phyloP scores from a whole-genome alignment of 2,113 vertebrate genomes.

The Dicrurus megarhynchus region DNA sequence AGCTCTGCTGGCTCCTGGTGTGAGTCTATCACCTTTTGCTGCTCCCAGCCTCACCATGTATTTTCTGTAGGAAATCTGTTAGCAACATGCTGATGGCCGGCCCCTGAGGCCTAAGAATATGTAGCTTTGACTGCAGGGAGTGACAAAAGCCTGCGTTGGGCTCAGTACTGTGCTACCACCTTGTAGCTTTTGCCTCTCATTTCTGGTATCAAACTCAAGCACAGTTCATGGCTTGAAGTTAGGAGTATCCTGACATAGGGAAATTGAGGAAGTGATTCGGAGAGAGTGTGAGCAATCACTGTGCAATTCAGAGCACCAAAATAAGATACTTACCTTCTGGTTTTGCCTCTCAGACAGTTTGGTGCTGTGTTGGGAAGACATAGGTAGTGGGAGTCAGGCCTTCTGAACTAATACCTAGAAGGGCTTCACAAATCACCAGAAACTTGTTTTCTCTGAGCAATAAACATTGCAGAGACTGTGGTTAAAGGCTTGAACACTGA shows the following conservation, averaged over 20 bases:
- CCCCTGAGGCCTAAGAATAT: neutral
- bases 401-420: neutral
- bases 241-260: neutral
- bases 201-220: neutral
- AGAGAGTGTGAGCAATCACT: fast-evolving
- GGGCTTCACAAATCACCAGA: neutral
- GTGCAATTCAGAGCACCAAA: neutral
- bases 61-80: neutral
- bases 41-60: neutral
- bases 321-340: neutral
- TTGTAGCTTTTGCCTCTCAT: neutral
- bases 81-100: neutral
- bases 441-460: neutral
- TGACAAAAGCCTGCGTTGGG: fast-evolving
- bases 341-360: neutral
- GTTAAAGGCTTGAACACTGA: neutral
- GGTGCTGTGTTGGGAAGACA: neutral
- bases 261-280: neutral
- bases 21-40: neutral
- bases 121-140: neutral
- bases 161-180: neutral
- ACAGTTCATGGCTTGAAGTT: neutral
- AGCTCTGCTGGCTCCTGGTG: neutral
- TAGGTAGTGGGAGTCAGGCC: neutral
- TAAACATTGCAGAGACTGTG: neutral